Base-by-base conservation (phyloP, 1,140 invertebrate species). In the Tetragonula clypearis region DNA sequence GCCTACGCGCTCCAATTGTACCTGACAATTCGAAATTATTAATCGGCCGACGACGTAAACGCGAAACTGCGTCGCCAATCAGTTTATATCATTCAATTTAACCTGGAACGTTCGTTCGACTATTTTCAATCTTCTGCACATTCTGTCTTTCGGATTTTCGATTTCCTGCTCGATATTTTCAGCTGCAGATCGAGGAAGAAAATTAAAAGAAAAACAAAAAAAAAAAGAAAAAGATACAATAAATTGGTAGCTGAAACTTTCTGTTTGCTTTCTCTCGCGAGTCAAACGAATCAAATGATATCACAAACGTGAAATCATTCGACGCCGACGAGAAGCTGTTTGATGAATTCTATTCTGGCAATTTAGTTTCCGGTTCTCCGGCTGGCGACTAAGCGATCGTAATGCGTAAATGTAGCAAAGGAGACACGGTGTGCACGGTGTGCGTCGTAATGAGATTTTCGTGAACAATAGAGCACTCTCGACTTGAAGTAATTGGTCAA, bases 401-500 rank as follows among this genome's bases (percentile, higher is more conserved):
- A 14, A 23, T 14, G 30, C 49, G 17, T 41, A 23, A 72, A 56
- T n/a, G 9, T 23, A 4, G 41, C 6, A 23, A 53, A 19, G 56
- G 72, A 23, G 12, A 62, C 35, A 35, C 15, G 15, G 62, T 68
- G 26, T 12, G n/a, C 49, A 73, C 53, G n/a, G 19, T 68, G 80
- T 66, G 8, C 65, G 19, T 19, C 19, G 12, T 66, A 76, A 82
- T 65, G 26, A 55, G 66, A 76, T 82, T 76, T 55, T 56, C 58
- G 21, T 4, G 60, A 76, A 77, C 81, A 82, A 66, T 82, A 53
- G 81, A 12, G 56, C 49, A 68, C 53, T 12, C 30, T 21, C 19
- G n/a, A 68, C 75, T 76, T 21, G 73, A 21, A 77, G 23, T 76
- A 76, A 82, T 75, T 82, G 53, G 62, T 56, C 60, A 66, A 82